Evolutionary conservation across 2,888 invertebrate species (phyloP).

Genomic region (Tigriopus californicus): DNA sequence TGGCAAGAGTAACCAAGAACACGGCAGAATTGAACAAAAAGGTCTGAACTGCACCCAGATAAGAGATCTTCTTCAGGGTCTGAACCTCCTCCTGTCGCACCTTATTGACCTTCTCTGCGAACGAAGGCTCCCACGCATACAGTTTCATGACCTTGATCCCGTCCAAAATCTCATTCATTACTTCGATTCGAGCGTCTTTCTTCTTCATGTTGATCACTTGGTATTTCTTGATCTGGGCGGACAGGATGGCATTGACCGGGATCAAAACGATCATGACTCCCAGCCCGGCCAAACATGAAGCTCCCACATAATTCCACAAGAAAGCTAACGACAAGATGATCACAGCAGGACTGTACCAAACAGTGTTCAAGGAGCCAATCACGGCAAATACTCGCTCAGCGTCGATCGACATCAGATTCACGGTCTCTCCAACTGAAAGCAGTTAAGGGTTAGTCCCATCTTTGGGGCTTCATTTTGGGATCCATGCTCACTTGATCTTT

Average conservation of each 20-base stretch:
- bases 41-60: constrained; percentile 71
- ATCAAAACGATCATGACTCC: constrained; percentile 83
- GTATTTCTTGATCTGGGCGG: constrained; percentile 54
- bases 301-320: constrained; percentile 53
- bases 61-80: constrained; percentile 67
- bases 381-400: constrained; percentile 71
- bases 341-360: constrained; percentile 54
- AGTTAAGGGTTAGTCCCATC: background rate
- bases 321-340: constrained; percentile 65
- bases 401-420: constrained; percentile 34
- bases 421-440: constrained; percentile 23
- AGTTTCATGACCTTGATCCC: constrained; percentile 81
- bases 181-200: constrained; percentile 70
- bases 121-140: constrained; percentile 88
- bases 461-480: background rate
- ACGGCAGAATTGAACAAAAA: constrained; percentile 90
- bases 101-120: constrained; percentile 64
- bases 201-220: constrained; percentile 79
- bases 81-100: constrained; percentile 74
- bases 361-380: constrained; percentile 63
- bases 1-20: constrained; percentile 68
- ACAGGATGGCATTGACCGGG: constrained; percentile 67
- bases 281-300: constrained; percentile 69
- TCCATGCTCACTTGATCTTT: constrained; percentile 34
- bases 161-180: constrained; percentile 80